Conservation (phyloP, 2,888 invertebrate species). For the Archaeoteleia sp. region DNA sequence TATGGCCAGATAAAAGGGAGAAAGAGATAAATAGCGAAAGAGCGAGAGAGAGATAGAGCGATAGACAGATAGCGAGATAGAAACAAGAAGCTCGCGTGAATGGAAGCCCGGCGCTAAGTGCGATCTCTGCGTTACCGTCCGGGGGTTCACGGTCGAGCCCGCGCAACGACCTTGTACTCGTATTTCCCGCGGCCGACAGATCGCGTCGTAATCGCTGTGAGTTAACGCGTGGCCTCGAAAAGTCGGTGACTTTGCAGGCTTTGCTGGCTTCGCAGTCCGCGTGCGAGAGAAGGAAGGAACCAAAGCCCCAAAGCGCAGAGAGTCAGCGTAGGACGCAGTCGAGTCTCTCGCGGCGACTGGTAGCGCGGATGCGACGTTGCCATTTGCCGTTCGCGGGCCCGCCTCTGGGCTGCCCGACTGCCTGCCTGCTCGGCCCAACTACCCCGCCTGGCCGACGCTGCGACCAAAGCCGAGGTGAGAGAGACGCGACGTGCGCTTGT, state of each 20-base stretch:
- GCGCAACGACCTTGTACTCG: conserved; percentile 70
- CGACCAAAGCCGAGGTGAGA: not conserved
- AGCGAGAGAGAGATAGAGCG: no score
- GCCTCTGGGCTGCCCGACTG: not conserved
- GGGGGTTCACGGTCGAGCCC: conserved; percentile 63
- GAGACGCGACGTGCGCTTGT: conserved; percentile 18
- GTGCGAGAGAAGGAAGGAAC: conserved; percentile 28
- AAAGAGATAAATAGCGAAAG: no score
- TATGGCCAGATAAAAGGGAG: no score
- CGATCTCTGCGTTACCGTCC: conserved; percentile 67
- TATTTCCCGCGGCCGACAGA: conserved; percentile 72
- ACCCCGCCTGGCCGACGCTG: conserved; percentile 1
- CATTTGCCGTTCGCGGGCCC: conserved; percentile 4
- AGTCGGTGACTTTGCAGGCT: conserved; percentile 74
- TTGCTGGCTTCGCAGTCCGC: no score
- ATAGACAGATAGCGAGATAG: no score
- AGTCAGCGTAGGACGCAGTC: conserved; percentile 67
- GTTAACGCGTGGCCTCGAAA: conserved; percentile 73
- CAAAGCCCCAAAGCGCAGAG: conserved; percentile 32
- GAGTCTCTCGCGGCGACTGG: conserved; percentile 41
- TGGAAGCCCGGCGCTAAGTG: conserved; percentile 42
- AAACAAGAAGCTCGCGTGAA: no score
- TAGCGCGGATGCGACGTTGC: not conserved
- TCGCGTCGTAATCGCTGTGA: conserved; percentile 72
- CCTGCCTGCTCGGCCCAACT: conserved; percentile 1